Evolutionary conservation across 2,888 invertebrate genomes (phyloP), one percentile per base, ranked within the genome.

Genomic region (Odontothrips loti): DNA sequence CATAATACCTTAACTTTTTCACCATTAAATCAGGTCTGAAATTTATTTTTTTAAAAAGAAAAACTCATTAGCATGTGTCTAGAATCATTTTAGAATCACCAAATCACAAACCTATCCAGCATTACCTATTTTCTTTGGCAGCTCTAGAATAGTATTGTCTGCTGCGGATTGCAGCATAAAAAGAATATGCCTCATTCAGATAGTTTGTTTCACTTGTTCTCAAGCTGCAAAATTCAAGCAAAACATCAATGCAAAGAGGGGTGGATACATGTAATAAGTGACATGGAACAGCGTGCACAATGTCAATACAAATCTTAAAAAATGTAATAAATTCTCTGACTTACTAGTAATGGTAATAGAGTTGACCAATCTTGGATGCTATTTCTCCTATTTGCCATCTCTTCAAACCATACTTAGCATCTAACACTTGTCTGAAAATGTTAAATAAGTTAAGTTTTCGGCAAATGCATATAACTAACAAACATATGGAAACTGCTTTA

Each of bases 301-400:
- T 43, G 68, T n/a, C 80, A 58, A 48, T 68, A n/a, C 29, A 58
- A 20, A 43, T 15, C 27, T n/a, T 23, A n/a, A 80, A 8, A 23
- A 34, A 27, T 58, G 10, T 81, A 80, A 17, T 47, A 34, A 0
- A 51, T 79, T n/a, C 3, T 58, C 15, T 80, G 83, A 91, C 95
- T 93, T 89, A 96, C 96, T 98, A 98, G 89, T 98, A 98, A 89
- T 98, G 98, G 88, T 98, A 98, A 89, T 98, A 98, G 48, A 98
- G 93, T 89, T 98, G 98, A 84, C 98, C 98, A 87, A 98, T 98
- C 90, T 98, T 98, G 81, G 97, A 98, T 80, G 98, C 98, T 84
- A 98, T 97, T 89, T 98, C 98, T 81, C 98, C 98, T 85, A 98
- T 98, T 89, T 98, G 98, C 98, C 98, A 98, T 85, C 98, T 90